These are phyloP conservation scores for Scaptomyza hsui DNA, from an alignment of 1,140 invertebrate species.

Conservation along the genomic window DNA sequence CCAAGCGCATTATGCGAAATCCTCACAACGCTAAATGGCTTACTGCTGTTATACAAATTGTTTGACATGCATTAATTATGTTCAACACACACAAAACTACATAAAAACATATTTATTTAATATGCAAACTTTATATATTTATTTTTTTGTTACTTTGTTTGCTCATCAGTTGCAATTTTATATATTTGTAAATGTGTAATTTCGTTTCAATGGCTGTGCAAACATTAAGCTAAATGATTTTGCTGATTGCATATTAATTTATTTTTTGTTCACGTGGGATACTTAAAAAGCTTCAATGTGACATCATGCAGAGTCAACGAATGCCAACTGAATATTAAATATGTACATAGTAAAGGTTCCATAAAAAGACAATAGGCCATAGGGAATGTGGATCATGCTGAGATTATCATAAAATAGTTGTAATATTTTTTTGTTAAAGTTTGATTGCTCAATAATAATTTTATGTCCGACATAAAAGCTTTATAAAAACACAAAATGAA, in stretches of 20 bases:
- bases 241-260: slow-evolving; percentile 70
- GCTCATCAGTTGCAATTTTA: slow-evolving; percentile 40
- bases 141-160: slow-evolving; percentile 21
- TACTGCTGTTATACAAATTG: slow-evolving; percentile 29
- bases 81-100: background rate
- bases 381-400: background rate
- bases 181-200: slow-evolving; percentile 37
- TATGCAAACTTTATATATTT: background rate
- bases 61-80: slow-evolving; percentile 34
- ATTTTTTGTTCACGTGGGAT: slow-evolving; percentile 42
- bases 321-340: slow-evolving; percentile 61
- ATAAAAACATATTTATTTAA: background rate
- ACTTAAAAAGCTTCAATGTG: slow-evolving; percentile 29
- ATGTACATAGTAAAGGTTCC: background rate
- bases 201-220: slow-evolving; percentile 31
- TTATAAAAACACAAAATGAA: slow-evolving; percentile 31
- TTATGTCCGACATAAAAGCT: too few relatives aligned
- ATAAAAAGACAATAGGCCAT: too few relatives aligned
- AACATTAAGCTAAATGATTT: slow-evolving; percentile 56
- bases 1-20: background rate
- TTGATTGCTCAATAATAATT: too few relatives aligned
- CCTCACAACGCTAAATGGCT: background rate
- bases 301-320: slow-evolving; percentile 51
- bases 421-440: too few relatives aligned
- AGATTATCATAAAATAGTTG: too few relatives aligned